Evolutionary conservation across 2,888 invertebrate genomes (phyloP).

Genomic region (Crepidodera aurea): DNA sequence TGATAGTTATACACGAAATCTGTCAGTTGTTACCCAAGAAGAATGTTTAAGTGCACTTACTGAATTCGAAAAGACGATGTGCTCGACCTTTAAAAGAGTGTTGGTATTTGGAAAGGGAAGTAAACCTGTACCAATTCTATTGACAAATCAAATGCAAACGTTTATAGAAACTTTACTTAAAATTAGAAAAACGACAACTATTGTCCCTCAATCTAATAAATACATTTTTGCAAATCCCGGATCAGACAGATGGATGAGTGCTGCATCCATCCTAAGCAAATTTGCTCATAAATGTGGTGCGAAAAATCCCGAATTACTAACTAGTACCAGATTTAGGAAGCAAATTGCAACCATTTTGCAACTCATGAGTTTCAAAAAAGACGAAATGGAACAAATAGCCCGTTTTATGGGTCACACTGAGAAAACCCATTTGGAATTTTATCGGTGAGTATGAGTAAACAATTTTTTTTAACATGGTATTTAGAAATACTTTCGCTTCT

Average conservation of each 20-base stretch:
- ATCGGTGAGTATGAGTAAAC: neutral
- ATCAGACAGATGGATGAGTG: slow-evolving; percentile 38
- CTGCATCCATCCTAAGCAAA: slow-evolving; percentile 31
- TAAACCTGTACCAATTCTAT: slow-evolving; percentile 38
- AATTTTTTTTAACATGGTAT: too few relatives aligned
- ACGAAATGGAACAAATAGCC: slow-evolving; percentile 37
- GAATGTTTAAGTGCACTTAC: slow-evolving; percentile 19
- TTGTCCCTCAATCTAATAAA: slow-evolving; percentile 34
- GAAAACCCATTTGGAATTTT: slow-evolving; percentile 12
- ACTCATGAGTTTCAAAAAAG: slow-evolving; percentile 30
- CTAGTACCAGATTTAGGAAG: slow-evolving; percentile 30
- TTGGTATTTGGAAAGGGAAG: slow-evolving; percentile 33
- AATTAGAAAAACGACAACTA: slow-evolving; percentile 24
- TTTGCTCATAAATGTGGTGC: slow-evolving; percentile 32
- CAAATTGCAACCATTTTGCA: slow-evolving; percentile 39
- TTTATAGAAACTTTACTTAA: slow-evolving; percentile 16
- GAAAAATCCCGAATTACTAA: slow-evolving; percentile 29
- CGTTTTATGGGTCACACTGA: slow-evolving; percentile 9
- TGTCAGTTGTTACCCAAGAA: slow-evolving; percentile 16
- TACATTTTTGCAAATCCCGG: slow-evolving; percentile 40
- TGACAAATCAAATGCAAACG: slow-evolving; percentile 22
- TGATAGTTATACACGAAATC: slow-evolving; percentile 5
- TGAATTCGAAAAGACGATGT: slow-evolving; percentile 30
- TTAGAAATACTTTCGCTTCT: too few relatives aligned
- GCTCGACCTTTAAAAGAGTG: slow-evolving; percentile 30